Evolutionary conservation across 2,797 vertebrate species (phyloP), one percentile per base, ranked within the genome.

Genomic region (Bradypus variegatus): DNA sequence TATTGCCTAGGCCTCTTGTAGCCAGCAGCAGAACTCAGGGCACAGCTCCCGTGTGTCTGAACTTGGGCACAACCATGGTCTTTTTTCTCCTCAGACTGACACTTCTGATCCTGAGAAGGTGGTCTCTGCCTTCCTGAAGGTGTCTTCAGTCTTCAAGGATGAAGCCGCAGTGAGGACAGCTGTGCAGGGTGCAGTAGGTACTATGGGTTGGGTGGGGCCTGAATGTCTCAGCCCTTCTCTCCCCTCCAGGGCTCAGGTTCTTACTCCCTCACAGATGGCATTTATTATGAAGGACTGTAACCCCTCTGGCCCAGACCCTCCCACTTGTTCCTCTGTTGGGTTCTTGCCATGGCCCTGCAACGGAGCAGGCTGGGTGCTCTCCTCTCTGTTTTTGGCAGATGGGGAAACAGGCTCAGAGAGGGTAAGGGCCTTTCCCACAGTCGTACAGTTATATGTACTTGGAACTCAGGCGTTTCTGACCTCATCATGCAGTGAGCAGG

Each of bases 101-200:
- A 98, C 98, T 45, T 96, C 97, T 6, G 98, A 99, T 45, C 97
- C 98, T 3, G 95, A 97, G 55, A 98, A 98, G 96, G 98, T 98
- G 67, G 99, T 98, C 3, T 98, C 97, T 48, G 97, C 98, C 64
- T 98, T 99, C 86, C 97, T 99, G 88, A 99, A 99, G 97, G 98
- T 99, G 95, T 98, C 99, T 0, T 99, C 98, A 0, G 98, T 99
- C 94, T 99, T 98, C 96, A 99, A 98, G 96, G 99, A 99, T 38
- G 98, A 99, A 29, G 96, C 97, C 11, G 80, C 96, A 5, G 97
- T 99, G 72, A 98, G 98, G 97, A 96, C 96, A 1, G 97, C 98
- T 3, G 98, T 98, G 55, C 97, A 97, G 85, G 97, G 98, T 86
- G 97, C 97, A 83, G 96, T 97, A 95, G 98, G 98, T 98, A 90